A percentile compares a stretch with the other conserved stretches of the same genome.
Evolutionary conservation across 2,113 vertebrate genomes (phyloP).

Genomic region (Alces alces): DNA sequence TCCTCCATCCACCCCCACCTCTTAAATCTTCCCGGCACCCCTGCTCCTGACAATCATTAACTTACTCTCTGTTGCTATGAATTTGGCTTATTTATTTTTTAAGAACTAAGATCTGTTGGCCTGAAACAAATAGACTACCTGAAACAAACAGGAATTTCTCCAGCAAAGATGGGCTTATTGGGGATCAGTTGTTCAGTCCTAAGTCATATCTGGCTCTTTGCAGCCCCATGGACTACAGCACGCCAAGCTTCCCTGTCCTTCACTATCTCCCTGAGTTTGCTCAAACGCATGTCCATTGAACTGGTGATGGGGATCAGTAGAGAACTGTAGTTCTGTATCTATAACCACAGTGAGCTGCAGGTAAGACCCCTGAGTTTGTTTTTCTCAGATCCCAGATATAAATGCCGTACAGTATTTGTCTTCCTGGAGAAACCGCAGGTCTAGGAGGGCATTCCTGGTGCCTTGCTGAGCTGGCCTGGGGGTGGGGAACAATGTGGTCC

Average conservation of each 20-base stretch:
- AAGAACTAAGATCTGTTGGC: not conserved
- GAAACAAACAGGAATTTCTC: not conserved
- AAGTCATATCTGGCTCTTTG: not conserved
- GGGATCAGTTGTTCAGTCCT: not conserved
- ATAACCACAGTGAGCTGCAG: not conserved
- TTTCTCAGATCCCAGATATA: not conserved
- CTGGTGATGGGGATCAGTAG: not conserved
- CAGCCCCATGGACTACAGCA: not conserved
- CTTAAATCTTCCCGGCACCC: not conserved
- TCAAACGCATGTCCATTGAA: not conserved
- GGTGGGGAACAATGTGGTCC: not conserved
- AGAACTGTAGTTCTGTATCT: not conserved
- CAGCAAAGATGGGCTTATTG: not conserved
- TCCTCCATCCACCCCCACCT: not conserved
- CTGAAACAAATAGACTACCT: not conserved
- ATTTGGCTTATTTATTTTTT: not conserved
- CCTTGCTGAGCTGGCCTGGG: not conserved
- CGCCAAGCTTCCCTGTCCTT: not conserved
- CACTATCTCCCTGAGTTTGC: not conserved
- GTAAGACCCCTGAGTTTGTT: too few relatives aligned
- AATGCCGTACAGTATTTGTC: not conserved
- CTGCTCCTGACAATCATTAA: not conserved
- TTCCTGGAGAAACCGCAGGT: not conserved
- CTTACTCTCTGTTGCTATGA: not conserved
- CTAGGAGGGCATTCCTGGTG: not conserved